Conservation (phyloP, 2,797 vertebrate species). For the Girardinus metallicus region DNA sequence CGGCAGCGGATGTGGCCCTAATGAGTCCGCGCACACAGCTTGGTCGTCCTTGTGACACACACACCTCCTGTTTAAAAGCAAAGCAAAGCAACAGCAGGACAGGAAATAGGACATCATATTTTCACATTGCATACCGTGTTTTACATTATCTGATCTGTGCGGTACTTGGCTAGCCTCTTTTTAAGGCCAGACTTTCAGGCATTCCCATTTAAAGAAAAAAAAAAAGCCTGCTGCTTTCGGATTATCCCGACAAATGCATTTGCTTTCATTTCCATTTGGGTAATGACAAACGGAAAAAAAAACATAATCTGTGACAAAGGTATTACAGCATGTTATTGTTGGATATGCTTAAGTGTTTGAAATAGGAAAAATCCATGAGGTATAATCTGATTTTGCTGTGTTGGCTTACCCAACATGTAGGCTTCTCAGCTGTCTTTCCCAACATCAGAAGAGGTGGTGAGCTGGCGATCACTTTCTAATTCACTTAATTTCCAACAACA, state of each 20-base stretch:
- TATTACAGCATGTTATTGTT: slow-evolving; percentile 49
- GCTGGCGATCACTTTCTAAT: slow-evolving; percentile 68
- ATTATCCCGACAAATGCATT: slow-evolving; percentile 71
- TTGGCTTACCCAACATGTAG: slow-evolving; percentile 22
- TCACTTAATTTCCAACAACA: slow-evolving; percentile 75
- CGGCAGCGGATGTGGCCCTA: slow-evolving; percentile 42
- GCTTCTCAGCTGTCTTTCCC: slow-evolving; percentile 29
- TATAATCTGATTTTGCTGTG: slow-evolving; percentile 33
- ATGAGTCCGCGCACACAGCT: slow-evolving; percentile 58
- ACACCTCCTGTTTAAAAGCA: slow-evolving; percentile 54
- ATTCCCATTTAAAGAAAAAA: slow-evolving; percentile 35
- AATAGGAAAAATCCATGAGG: slow-evolving; percentile 14
- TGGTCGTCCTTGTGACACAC: slow-evolving; percentile 51
- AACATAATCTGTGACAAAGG: slow-evolving; percentile 48
- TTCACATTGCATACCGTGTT: slow-evolving; percentile 17
- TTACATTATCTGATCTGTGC: slow-evolving; percentile 55
- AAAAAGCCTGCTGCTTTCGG: slow-evolving; percentile 61
- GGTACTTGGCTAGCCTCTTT: slow-evolving; percentile 41
- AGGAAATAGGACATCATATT: slow-evolving; percentile 57
- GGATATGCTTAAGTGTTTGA: slow-evolving; percentile 27
- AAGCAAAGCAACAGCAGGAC: slow-evolving; percentile 54
- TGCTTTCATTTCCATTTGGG: slow-evolving; percentile 59
- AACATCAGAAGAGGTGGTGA: slow-evolving; percentile 18
- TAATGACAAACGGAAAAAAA: slow-evolving; percentile 62
- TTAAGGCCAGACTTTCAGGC: slow-evolving; percentile 59